Conservation (phyloP, 2,113 vertebrate genomes). For the Aspiorhynchus laticeps region DNA sequence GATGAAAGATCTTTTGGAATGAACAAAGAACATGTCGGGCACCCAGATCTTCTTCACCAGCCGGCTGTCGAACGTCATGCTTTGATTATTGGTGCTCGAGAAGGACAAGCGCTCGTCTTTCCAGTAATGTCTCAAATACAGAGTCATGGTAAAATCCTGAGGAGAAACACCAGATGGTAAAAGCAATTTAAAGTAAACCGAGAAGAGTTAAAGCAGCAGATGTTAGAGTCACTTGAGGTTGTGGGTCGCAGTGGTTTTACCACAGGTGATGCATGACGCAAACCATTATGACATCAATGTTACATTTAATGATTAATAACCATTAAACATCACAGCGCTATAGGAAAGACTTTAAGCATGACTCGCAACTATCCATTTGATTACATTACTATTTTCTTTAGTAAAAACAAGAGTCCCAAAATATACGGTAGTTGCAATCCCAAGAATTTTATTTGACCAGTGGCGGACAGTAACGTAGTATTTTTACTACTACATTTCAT, state of each 20-base stretch:
- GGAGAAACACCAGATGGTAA: neutral
- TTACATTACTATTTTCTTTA: neutral
- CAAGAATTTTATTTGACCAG: neutral
- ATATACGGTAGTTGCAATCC: neutral
- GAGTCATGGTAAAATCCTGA: conserved; percentile 97
- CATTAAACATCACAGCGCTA: neutral
- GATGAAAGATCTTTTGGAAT: conserved; percentile 97
- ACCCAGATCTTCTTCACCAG: conserved; percentile 99
- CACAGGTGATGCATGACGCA: neutral
- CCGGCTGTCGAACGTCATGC: conserved; percentile 97
- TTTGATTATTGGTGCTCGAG: conserved; percentile 94
- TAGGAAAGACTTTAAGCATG: neutral
- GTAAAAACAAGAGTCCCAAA: neutral
- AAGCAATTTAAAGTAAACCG: neutral
- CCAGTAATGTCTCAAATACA: conserved; percentile 97
- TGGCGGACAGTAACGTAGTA: neutral
- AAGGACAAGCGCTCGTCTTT: conserved; percentile 93
- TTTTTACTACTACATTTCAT: neutral
- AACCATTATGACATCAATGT: neutral
- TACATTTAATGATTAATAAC: neutral
- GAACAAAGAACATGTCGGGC: conserved; percentile 97
- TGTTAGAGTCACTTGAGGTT: neutral
- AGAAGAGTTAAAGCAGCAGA: neutral
- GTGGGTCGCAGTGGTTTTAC: neutral
- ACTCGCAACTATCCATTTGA: neutral